Base-by-base conservation (phyloP, 2,888 invertebrate genomes). In the Rutpela maculata region DNA sequence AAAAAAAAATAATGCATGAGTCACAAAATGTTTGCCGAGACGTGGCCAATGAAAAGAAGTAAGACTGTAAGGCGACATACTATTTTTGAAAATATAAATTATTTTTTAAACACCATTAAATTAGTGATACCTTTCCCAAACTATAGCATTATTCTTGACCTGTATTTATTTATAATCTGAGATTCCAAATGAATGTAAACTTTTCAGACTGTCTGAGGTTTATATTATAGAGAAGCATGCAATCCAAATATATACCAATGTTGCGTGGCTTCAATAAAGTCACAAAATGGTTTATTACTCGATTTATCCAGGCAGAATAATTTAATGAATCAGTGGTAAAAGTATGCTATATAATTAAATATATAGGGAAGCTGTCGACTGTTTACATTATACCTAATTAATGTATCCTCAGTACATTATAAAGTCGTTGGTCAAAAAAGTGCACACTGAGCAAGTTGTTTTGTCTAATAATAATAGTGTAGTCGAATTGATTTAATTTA, bases 231-330 rank as follows among this genome's bases (percentile, higher is more conserved):
- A 38, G 22, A 7, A 68, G 63, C 60, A 74, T 62, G 19, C 38
- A 62, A 43, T 50, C 31, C 17, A 26, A 74, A 68, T 68, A 56
- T 35, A 35, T 62, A 62, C 71, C 50, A 71, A 71, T 71, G 71
- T 71, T 17, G 62, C 60, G 63, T 62, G 71, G 18, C 50, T 17
- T 26, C 50, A 62, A 71, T 71, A 71, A 71, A 62, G 62, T n/a
- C 60, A 38, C 59, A 10, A 11, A 38, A 38, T 31, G 38, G 65
- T 65, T 65, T 65, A 65, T 65, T 65, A 35, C 35, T 18, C 11
- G 9, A 35, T 35, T 18, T 38, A 31, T 18, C 38, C 35, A 38
- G n/a, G n/a, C 5, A 31, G 18, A 38, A 18, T 65, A 65, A 65
- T 65, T 65, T 65, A 65, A 65, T 65, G 18, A 17, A 35, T n/a